Conservation (phyloP, 2,888 invertebrate genomes). For the Hydropsyche betteni region DNA sequence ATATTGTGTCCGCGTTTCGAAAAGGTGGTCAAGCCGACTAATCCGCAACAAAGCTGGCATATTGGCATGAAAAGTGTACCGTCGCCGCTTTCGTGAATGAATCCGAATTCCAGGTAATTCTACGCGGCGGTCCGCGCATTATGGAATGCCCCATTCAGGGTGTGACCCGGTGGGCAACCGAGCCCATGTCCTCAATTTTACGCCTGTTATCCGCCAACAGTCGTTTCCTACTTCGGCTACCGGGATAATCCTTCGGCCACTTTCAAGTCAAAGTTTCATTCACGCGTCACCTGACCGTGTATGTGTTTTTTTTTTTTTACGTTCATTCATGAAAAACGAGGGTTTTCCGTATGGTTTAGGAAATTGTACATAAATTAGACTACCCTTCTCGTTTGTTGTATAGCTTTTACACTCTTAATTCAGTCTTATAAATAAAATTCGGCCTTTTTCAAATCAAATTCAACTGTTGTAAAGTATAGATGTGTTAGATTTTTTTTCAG, state of each 20-base stretch:
- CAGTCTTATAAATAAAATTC: neutral
- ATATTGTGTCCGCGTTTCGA: neutral
- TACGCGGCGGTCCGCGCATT: conserved; percentile 1
- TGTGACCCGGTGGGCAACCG: conserved; percentile 1
- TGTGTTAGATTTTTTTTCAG: too few relatives aligned
- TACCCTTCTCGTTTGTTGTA: neutral
- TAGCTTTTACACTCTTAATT: neutral
- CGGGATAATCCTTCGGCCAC: conserved; percentile 4
- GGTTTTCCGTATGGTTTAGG: neutral
- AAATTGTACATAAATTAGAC: conserved; percentile 22
- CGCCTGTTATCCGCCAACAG: conserved; percentile 44
- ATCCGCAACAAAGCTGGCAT: conserved; percentile 16
- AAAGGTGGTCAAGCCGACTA: conserved; percentile 21
- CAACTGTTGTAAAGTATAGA: too few relatives aligned
- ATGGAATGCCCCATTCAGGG: too few relatives aligned
- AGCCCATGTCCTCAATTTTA: conserved; percentile 48
- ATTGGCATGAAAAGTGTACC: conserved; percentile 19
- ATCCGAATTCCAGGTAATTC: conserved; percentile 43
- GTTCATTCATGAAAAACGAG: neutral
- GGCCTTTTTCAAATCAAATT: too few relatives aligned
- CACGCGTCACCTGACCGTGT: conserved; percentile 12
- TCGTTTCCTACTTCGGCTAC: conserved; percentile 42
- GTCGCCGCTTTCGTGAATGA: conserved; percentile 41
- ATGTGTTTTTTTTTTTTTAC: neutral
- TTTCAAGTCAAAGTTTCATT: conserved; percentile 13